Base-by-base conservation (phyloP, 2,888 invertebrate species). In the Drosophila robusta region DNA sequence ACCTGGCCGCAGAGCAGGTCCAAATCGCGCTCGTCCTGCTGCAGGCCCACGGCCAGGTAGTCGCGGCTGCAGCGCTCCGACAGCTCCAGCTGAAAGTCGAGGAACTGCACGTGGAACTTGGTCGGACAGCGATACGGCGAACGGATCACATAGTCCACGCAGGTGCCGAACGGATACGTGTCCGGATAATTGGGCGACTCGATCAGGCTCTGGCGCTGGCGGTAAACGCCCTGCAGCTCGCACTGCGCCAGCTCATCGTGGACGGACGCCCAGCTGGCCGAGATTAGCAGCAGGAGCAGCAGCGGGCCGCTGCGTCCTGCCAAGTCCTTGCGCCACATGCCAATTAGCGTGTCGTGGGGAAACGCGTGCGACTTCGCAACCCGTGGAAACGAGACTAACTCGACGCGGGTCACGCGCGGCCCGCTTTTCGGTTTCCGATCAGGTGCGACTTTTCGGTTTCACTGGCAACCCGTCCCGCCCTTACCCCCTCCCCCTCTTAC, bases 131-230 rank as follows among this genome's bases (percentile, higher is more conserved):
- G 91, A 51, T 89, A 90, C 4, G 92, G 92, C 1, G 93, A 93
- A 61, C 93, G 93, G 24, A 95, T 81, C 4, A 91, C 90, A 75
- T 93, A 94, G 70, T 93, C 91, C 87, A 85, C 85, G 78, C 94
- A 94, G 3, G 90, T 78, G 66, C 93, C 91, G 3, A 85, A 61
- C 0, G 93, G 91, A 89, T 94, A 93, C 41, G 91, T 89, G 29
- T 89, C 82, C 0, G 94, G 94, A 86, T 94, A 94, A 77, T 93
- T 92, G 4, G 93, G 93, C n/a, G 94, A 93, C 62, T 91, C 90
- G 2, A 94, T 83, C 0, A 92, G 78, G 50, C 93, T 93, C 77
- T 93, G 93, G 29, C 93, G 92, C 32, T 92, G 92, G 5, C 92
- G 92, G 70, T 91, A 93, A 14, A 93, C 91, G 45, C 93, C 93